Conservation (phyloP, 2,888 invertebrate genomes). For the Clistopyga incitator region DNA sequence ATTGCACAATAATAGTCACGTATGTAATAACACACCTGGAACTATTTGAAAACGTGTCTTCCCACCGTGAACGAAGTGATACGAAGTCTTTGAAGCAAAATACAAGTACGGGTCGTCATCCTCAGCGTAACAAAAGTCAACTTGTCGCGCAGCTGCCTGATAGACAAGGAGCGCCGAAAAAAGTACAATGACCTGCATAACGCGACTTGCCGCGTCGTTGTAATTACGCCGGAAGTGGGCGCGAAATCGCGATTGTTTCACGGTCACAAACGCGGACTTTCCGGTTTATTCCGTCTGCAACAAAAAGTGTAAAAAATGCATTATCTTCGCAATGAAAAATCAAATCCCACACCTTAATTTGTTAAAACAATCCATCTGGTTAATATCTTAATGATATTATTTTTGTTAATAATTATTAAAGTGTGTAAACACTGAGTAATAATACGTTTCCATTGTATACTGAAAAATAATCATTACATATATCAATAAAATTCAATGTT, state of each 20-base stretch:
- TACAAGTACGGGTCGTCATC: constrained; percentile 88
- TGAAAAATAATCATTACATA: too few species aligned
- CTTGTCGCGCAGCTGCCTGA: constrained; percentile 72
- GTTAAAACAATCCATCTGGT: too few species aligned
- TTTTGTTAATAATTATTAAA: background rate
- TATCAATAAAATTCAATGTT: too few species aligned
- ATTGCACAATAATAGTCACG: background rate
- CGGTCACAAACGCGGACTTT: background rate
- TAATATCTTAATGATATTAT: background rate
- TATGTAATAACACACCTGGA: constrained; percentile 86
- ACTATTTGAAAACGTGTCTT: constrained; percentile 87
- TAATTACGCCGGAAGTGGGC: constrained; percentile 12
- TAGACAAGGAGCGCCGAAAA: constrained; percentile 59
- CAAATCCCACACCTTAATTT: background rate
- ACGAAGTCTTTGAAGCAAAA: constrained; percentile 91
- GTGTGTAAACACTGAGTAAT: background rate
- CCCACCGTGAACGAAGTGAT: constrained; percentile 88
- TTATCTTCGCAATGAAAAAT: background rate
- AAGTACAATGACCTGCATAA: constrained; percentile 57
- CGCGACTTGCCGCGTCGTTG: background rate
- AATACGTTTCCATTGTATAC: background rate
- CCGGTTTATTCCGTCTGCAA: constrained; percentile 21
- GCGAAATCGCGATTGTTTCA: background rate
- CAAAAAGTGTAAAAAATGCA: background rate
- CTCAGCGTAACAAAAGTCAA: constrained; percentile 86